These are phyloP conservation scores for Steinernema hermaphroditum DNA, from an alignment of 2,888 invertebrate genomes.

Conservation along the genomic window DNA sequence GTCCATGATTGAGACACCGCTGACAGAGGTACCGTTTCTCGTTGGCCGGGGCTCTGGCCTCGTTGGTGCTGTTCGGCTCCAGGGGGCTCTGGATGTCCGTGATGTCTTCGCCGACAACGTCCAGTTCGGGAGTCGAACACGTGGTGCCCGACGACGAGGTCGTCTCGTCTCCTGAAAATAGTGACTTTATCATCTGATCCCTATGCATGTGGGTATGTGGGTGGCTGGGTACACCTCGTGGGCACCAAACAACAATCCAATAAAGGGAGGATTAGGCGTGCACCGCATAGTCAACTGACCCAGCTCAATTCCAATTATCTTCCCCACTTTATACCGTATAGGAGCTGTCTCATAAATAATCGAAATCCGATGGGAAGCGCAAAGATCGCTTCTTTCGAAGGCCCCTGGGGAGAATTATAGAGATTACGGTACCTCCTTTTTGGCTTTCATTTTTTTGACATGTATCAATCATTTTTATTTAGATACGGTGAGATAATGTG, in stretches of 20 bases:
- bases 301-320: too few relatives aligned
- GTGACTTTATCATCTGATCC: too few relatives aligned
- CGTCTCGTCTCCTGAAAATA: constrained; percentile 1
- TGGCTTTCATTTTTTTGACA: too few relatives aligned
- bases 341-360: too few relatives aligned
- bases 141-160: constrained; percentile 21
- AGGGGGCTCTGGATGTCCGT: background rate
- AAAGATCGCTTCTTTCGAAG: constrained; percentile 7
- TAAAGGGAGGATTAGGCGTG: background rate
- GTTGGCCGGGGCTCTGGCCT: constrained; percentile 2
- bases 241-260: constrained; percentile 19
- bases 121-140: constrained; percentile 1
- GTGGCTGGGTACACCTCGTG: too few relatives aligned
- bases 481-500: too few relatives aligned
- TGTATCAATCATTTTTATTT: too few relatives aligned
- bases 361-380: background rate
- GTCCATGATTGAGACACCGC: constrained; percentile 63
- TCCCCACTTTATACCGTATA: too few relatives aligned
- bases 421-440: too few relatives aligned
- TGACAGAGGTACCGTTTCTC: constrained; percentile 65
- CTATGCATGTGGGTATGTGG: too few relatives aligned
- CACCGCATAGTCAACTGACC: background rate
- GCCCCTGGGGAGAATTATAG: too few relatives aligned
- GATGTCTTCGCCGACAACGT: constrained; percentile 12
- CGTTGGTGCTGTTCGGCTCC: too few relatives aligned